These are phyloP conservation scores for Rhabditophanes sp. DNA, from an alignment of 2,888 invertebrate species.

Conservation along the genomic window DNA sequence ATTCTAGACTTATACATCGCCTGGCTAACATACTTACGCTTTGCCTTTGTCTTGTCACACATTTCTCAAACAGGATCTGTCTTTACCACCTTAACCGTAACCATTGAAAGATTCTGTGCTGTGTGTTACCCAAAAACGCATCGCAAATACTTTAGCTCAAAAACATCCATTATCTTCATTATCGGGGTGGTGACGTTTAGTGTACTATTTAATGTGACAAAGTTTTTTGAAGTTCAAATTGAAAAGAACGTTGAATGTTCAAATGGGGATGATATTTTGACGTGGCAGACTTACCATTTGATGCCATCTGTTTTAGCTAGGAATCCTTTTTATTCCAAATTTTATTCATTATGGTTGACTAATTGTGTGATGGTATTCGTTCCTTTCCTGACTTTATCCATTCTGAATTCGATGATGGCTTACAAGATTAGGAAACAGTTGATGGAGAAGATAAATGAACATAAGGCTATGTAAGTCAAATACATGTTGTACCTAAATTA, in stretches of 20 bases:
- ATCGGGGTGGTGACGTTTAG: slow-evolving; percentile 34
- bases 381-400: slow-evolving; percentile 71
- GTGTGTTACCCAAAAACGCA: slow-evolving; percentile 27
- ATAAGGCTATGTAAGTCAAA: slow-evolving; percentile 1
- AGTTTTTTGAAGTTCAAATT: slow-evolving; percentile 37
- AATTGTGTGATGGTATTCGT: slow-evolving; percentile 79
- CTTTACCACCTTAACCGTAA: slow-evolving; percentile 35
- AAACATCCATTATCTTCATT: slow-evolving; percentile 13
- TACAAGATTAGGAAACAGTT: slow-evolving; percentile 59
- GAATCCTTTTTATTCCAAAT: slow-evolving; percentile 39
- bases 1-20: slow-evolving; percentile 53
- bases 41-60: slow-evolving; percentile 35
- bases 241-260: slow-evolving; percentile 23
- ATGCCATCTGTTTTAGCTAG: slow-evolving; percentile 19
- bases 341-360: slow-evolving; percentile 87
- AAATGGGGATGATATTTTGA: slow-evolving; percentile 13
- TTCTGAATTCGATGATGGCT: slow-evolving; percentile 78
- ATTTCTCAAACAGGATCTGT: slow-evolving; percentile 38
- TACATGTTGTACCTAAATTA: not conserved
- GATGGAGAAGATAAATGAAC: not conserved
- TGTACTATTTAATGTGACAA: slow-evolving; percentile 35
- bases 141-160: slow-evolving; percentile 16
- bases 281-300: slow-evolving; percentile 30
- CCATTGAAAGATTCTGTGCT: slow-evolving; percentile 36
- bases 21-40: slow-evolving; percentile 19